Conservation (phyloP, 2,797 vertebrate genomes). For the Neosalanx taihuensis region DNA sequence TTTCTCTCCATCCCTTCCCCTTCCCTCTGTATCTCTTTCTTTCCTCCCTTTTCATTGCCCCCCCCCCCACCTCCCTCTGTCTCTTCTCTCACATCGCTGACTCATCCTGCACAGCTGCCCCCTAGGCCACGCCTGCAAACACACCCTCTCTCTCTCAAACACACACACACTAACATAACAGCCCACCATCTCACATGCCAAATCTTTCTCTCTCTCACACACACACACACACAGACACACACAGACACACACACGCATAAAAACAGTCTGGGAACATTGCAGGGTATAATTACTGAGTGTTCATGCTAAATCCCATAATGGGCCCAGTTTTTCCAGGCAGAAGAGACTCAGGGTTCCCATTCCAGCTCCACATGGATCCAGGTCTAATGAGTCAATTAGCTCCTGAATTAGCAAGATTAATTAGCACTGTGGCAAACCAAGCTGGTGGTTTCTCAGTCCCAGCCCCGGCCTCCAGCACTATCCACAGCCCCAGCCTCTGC, state of each 20-base stretch:
- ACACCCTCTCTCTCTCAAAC: background rate
- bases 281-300: constrained; percentile 21
- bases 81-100: background rate
- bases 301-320: constrained; percentile 7
- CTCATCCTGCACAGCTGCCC: constrained; percentile 2
- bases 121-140: background rate
- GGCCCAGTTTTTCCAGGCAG: constrained; percentile 18
- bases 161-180: background rate
- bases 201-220: background rate
- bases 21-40: no score
- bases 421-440: constrained; percentile 33
- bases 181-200: background rate
- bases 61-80: background rate
- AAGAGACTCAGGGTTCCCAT: constrained; percentile 17
- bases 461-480: no score
- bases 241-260: constrained; percentile 7
- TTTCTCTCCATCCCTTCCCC: background rate
- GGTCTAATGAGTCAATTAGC: constrained; percentile 49
- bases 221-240: constrained; percentile 9
- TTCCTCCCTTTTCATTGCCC: background rate
- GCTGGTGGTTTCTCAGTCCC: constrained; percentile 10
- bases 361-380: constrained; percentile 21
- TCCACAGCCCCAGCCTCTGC: no score
- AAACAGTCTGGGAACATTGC: background rate
- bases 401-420: constrained; percentile 43